Conservation (phyloP, 2,113 vertebrate genomes). For the Motacilla tschutschensis region DNA sequence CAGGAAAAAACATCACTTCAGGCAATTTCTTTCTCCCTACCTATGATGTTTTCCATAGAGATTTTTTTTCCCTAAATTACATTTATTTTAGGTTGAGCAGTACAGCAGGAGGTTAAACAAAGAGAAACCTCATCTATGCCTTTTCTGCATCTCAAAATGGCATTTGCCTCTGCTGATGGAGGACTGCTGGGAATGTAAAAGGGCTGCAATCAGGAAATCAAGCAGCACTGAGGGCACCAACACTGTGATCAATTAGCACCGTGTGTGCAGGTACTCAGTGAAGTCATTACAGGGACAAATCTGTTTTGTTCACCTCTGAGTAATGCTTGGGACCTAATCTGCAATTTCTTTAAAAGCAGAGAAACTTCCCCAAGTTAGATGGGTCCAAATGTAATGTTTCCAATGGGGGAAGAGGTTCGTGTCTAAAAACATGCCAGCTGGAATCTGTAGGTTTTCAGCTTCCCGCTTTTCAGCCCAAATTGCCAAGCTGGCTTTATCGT, state of each 20-base stretch:
- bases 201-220: conserved; percentile 34
- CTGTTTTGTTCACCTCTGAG: background rate
- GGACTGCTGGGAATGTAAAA: conserved; percentile 36
- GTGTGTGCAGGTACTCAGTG: background rate
- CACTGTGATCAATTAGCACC: background rate
- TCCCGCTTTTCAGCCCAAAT: conserved; percentile 16
- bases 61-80: background rate
- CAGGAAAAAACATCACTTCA: background rate
- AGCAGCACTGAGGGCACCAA: background rate
- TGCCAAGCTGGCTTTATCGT: conserved; percentile 35
- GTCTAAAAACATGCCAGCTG: conserved; percentile 5
- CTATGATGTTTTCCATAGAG: background rate
- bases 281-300: background rate
- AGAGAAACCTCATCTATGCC: background rate
- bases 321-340: background rate
- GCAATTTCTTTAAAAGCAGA: conserved; percentile 6
- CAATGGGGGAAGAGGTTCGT: background rate
- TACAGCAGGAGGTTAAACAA: conserved; percentile 30
- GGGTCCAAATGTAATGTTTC: background rate
- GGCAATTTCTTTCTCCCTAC: background rate
- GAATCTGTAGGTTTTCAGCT: conserved; percentile 13
- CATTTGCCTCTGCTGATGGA: conserved; percentile 1
- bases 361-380: background rate
- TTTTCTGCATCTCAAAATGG: conserved; percentile 6
- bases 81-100: background rate